Conservation (phyloP, 2,797 vertebrate species). For the Falco naumanni region DNA sequence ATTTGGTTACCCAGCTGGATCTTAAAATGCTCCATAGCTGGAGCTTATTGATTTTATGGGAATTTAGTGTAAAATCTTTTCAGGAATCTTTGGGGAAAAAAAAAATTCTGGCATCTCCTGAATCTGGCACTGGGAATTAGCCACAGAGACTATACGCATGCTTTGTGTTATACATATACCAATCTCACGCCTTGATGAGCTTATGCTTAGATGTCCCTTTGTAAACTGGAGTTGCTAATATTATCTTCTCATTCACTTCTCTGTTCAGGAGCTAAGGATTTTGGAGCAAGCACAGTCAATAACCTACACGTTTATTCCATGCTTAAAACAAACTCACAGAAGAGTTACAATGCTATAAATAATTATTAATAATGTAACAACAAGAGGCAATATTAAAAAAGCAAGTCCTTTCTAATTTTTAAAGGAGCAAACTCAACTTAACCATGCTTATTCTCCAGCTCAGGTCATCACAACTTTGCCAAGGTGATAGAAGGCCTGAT, state of each 20-base stretch:
- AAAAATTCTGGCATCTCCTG: background rate
- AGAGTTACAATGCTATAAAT: background rate
- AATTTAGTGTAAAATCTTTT: background rate
- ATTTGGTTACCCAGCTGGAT: background rate
- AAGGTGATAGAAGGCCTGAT: background rate
- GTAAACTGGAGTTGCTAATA: background rate
- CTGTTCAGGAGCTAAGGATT: background rate
- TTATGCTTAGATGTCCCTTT: background rate
- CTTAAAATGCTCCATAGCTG: background rate
- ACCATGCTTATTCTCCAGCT: background rate
- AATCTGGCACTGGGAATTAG: background rate
- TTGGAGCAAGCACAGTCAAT: background rate
- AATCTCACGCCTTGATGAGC: background rate
- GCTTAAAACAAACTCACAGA: background rate
- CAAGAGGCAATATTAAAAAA: background rate
- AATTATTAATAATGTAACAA: background rate
- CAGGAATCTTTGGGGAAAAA: background rate
- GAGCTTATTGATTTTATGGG: background rate
- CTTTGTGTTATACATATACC: rapidly evolving
- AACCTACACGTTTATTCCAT: background rate
- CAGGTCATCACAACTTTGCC: background rate
- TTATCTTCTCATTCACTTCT: background rate
- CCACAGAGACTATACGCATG: background rate
- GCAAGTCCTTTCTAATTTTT: background rate
- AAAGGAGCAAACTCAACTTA: background rate